phyloP scores from a whole-genome alignment of 1,140 invertebrate species.

The Prorops nasuta region DNA sequence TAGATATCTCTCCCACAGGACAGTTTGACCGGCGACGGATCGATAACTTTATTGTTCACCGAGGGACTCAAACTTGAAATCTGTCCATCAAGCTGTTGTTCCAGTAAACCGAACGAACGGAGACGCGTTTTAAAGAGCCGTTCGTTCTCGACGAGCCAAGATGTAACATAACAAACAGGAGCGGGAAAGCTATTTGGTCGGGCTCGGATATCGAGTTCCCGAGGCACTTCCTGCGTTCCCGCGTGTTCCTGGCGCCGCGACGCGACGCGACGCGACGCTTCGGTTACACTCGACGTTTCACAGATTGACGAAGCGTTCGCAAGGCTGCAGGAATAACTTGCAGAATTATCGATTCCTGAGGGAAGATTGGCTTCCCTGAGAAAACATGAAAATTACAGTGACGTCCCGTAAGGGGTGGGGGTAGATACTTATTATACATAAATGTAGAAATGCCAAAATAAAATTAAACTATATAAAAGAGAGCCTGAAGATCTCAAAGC shows the following conservation, averaged over 20 bases:
- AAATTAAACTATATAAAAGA: too few species aligned
- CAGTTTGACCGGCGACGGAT: too few species aligned
- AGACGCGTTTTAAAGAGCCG: conserved; percentile 33
- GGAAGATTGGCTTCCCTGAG: too few species aligned
- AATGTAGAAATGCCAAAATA: too few species aligned
- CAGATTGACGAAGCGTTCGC: conserved; percentile 35
- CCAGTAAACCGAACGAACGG: too few species aligned
- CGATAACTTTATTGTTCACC: conserved; percentile 15
- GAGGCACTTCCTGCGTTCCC: conserved; percentile 34
- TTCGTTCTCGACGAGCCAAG: conserved; percentile 25
- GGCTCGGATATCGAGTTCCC: conserved; percentile 40
- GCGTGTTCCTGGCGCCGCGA: background rate
- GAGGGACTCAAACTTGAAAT: conserved; percentile 16
- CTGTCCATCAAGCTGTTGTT: too few species aligned
- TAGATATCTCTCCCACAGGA: too few species aligned
- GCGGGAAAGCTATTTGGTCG: conserved; percentile 30
- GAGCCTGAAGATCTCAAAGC: too few species aligned
- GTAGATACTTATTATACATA: too few species aligned
- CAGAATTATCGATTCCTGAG: too few species aligned
- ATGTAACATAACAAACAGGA: conserved; percentile 36
- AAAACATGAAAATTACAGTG: too few species aligned
- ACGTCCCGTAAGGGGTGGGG: too few species aligned
- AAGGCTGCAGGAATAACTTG: conserved; percentile 37
- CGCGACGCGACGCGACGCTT: background rate
- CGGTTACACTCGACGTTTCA: conserved; percentile 25